Percentiles rank a stretch among this genome's conserved stretches.
These are phyloP conservation scores for Lagodon rhomboides DNA, from an alignment of 2,797 vertebrate genomes.

Conservation along the genomic window DNA sequence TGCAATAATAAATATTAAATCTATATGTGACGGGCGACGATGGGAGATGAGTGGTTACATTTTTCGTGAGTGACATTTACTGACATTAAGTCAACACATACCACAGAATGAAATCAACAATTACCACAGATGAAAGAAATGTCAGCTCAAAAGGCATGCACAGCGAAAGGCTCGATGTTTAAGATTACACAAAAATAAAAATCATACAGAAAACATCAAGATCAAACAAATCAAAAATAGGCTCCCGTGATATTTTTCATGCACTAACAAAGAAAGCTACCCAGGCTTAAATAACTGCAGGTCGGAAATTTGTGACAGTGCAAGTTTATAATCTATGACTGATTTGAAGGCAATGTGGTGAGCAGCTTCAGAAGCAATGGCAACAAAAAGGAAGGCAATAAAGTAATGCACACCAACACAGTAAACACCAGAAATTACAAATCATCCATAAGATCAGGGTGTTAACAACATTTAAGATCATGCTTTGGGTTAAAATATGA, in stretches of 20 bases:
- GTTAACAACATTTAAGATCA: constrained; percentile 38
- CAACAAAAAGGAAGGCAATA: constrained; percentile 66
- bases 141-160: constrained; percentile 67
- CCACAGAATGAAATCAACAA: constrained; percentile 59
- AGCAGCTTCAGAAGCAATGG: constrained; percentile 71
- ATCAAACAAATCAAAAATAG: constrained; percentile 6
- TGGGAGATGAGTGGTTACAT: constrained; percentile 65
- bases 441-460: constrained; percentile 7
- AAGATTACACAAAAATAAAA: constrained; percentile 48
- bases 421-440: constrained; percentile 21
- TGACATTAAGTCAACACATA: constrained; percentile 51
- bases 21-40: constrained; percentile 31
- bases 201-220: neutral
- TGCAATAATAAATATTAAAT: constrained; percentile 27
- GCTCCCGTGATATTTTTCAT: constrained; percentile 27
- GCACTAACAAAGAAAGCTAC: constrained; percentile 36
- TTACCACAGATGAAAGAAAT: constrained; percentile 62
- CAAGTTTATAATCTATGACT: constrained; percentile 17
- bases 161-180: constrained; percentile 39
- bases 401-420: constrained; percentile 38
- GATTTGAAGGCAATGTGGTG: constrained; percentile 73
- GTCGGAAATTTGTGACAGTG: constrained; percentile 20
- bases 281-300: constrained; percentile 24
- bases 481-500: constrained; percentile 38
- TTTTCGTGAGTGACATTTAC: constrained; percentile 54